These are phyloP conservation scores for Drosophila mimetica DNA, from an alignment of 2,888 invertebrate species.

Conservation along the genomic window DNA sequence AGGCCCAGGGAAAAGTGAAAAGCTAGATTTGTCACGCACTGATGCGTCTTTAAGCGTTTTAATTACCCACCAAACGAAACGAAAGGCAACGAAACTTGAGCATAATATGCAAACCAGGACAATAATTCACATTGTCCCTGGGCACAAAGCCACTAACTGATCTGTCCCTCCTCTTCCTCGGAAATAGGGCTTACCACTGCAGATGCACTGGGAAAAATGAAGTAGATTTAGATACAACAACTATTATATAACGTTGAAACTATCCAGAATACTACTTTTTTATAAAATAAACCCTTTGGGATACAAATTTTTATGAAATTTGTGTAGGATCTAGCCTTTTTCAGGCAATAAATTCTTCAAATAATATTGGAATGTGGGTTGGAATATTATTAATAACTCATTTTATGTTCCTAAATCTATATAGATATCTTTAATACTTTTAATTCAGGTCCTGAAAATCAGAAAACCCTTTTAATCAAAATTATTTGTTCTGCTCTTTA, in stretches of 20 bases:
- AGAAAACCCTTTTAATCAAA: too few species aligned
- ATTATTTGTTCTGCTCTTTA: too few species aligned
- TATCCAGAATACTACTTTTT: too few species aligned
- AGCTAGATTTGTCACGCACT: slow-evolving; percentile 82
- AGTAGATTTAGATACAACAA: neutral
- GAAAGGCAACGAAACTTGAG: slow-evolving; percentile 63
- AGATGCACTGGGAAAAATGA: neutral
- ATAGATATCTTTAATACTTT: neutral
- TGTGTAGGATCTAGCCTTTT: too few species aligned
- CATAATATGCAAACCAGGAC: slow-evolving; percentile 79
- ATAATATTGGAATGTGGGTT: too few species aligned
- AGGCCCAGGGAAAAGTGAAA: slow-evolving; percentile 77
- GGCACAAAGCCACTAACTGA: slow-evolving; percentile 52
- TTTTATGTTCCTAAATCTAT: too few species aligned
- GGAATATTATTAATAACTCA: too few species aligned
- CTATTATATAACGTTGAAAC: too few species aligned
- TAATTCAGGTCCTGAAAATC: too few species aligned
- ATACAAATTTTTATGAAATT: too few species aligned
- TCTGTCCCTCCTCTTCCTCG: slow-evolving; percentile 6
- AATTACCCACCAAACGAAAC: slow-evolving; percentile 79
- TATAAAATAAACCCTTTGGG: too few species aligned
- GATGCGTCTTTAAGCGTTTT: slow-evolving; percentile 82
- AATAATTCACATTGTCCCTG: slow-evolving; percentile 79
- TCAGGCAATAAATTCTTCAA: too few species aligned
- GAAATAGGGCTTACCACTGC: slow-evolving; percentile 33